These are phyloP conservation scores for Notothenia rossii DNA, from an alignment of 2,113 vertebrate genomes.

Conservation along the genomic window DNA sequence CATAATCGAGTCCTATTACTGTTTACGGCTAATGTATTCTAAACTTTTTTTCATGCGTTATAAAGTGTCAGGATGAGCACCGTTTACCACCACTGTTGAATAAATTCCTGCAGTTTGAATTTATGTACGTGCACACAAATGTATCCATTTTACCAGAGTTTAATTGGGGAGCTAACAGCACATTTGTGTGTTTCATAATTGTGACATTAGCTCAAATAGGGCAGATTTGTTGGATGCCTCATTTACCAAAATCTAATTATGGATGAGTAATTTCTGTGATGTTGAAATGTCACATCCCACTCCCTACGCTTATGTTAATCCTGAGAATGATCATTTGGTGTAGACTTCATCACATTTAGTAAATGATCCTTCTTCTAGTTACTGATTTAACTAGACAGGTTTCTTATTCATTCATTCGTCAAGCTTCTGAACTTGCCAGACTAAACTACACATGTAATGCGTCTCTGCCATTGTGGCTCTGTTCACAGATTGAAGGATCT, in stretches of 20 bases:
- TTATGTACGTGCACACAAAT: neutral
- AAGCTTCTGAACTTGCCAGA: neutral
- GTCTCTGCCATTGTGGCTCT: neutral
- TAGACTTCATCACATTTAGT: neutral
- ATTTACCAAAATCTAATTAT: neutral
- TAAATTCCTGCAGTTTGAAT: neutral
- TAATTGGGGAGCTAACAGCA: neutral
- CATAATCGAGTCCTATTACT: neutral
- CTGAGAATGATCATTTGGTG: neutral
- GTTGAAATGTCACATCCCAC: constrained; percentile 2
- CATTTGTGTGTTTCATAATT: neutral
- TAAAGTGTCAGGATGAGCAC: neutral
- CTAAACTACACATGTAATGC: neutral
- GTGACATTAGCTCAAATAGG: neutral
- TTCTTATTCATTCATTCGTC: neutral
- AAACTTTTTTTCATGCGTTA: neutral
- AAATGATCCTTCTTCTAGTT: neutral
- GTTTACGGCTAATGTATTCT: neutral
- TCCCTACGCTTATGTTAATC: neutral
- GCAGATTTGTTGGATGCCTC: neutral
- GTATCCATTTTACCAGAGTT: neutral
- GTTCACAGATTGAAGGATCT: constrained; percentile 17
- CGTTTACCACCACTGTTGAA: neutral
- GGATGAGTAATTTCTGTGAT: constrained; percentile 11
- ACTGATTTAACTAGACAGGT: neutral